Base-by-base conservation (phyloP, 2,888 invertebrate genomes). In the Teleiodes luculella region DNA sequence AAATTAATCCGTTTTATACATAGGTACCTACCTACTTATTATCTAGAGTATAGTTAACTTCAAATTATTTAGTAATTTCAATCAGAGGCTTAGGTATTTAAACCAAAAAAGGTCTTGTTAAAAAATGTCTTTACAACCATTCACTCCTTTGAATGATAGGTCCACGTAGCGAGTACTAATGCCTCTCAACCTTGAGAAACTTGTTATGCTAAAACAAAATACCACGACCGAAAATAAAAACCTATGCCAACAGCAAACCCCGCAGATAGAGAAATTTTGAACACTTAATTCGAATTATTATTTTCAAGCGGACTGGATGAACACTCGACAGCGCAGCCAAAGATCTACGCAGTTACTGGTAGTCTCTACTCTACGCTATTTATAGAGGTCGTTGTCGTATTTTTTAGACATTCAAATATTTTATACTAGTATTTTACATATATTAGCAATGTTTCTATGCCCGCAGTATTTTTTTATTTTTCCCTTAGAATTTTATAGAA, bases 181-280 rank as follows among this genome's bases (percentile, higher is more conserved):
- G 62, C 66, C 68, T 64, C 62, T 64, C 74, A 80, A 81, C 84
- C 85, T 86, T 83, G 83, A 72, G 66, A 58, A 85, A 86, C 86
- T 66, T 53, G 87, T 87, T 87, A 86, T 87, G 85, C 67, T 78
- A 86, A 83, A 82, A 74, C 62, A 65, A 70, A 74, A 76, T 74
- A 82, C 74, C 76, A 79, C 67, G 70, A 71, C 70, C 71, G 64
- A 80, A 81, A 78, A 80, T 80, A 80, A 77, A 68, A 72, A 31
- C 33, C 61, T 72, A 48, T 41, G 31, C 46, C 49, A 43, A 30
- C n/a, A 54, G 31, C 46, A 54, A 20, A 16, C 37, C 33, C 48
- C 18, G n/a, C 24, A 46, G 30, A 16, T 8, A 52, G 47, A 48
- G 48, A 48, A 48, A 48, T 48, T 48, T 18, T 16, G 35, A 6